Base-by-base conservation (phyloP, 2,113 vertebrate species). In the Lanius ludovicianus region DNA sequence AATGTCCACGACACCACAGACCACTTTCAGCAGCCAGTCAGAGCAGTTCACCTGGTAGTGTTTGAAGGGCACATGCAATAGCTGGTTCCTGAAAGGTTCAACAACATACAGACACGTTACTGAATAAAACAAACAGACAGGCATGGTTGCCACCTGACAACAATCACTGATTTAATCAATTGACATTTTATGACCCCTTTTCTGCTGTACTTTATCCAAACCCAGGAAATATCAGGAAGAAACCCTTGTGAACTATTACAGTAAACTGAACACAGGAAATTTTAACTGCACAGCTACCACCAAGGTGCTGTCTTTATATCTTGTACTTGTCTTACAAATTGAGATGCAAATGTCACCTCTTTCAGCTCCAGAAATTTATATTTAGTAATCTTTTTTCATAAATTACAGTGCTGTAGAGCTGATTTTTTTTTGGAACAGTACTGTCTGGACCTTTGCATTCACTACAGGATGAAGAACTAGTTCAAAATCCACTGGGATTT, bases 21-120 rank as follows among this genome's bases (percentile, higher is more conserved):
- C 96, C 74, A 98, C 96, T 33, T 98, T 98, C 93, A 98, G 96
- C 63, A 98, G 88, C 98, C 98, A 98, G 69, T 98, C 98, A 0
- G 97, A 95, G 87, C 98, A 98, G 94, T 96, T 97, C 95, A 98
- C 98, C 93, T 98, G 98, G 91, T 98, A 98, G 88, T 98, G 98
- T 76, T 91, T 95, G 96, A 98, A 97, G 55, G 98, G 98, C 67
- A 98, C 70, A 0, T 98, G 98, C 91, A 98, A 28, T 1, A 97
- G 95, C 47, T 98, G 97, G 96, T 98, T 98, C 98, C 98, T 98
- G 94, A 59, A 97, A 97, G 33, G 69, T 37, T 46, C 67, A 94
- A 49, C 21, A 89, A 52, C 37, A 67, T 10, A 76, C 20, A 65
- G 33, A 67, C 16, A 53, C 7, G 7, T 52, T 77, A 77, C 68